Conservation (phyloP, 2,113 vertebrate species). For the Merops nubicus region DNA sequence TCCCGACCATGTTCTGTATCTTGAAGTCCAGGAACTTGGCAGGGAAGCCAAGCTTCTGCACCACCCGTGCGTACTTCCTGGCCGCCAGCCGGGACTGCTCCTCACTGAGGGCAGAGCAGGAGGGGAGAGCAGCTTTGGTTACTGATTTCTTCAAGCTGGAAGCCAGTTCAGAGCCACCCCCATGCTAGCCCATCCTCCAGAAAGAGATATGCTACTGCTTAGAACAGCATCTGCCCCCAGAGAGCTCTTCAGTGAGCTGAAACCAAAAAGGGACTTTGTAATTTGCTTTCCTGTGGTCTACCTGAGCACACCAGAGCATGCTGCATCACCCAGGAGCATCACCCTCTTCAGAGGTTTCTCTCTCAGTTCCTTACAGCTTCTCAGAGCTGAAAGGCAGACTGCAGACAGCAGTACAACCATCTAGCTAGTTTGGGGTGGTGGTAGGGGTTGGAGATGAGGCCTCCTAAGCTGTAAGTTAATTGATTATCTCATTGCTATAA, state of each 20-base stretch:
- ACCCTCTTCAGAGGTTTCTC: not conserved
- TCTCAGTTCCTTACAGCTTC: not conserved
- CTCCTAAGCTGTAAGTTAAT: not conserved
- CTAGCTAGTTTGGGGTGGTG: not conserved
- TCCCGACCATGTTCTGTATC: slow-evolving; percentile 98
- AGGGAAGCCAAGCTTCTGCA: slow-evolving; percentile 96
- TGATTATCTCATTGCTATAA: not conserved
- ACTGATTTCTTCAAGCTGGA: not conserved
- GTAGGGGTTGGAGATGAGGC: not conserved
- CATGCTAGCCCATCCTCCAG: not conserved
- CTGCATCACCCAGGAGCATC: not conserved
- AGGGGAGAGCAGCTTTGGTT: not conserved
- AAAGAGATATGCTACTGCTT: not conserved
- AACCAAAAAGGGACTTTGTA: not conserved
- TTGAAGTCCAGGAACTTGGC: slow-evolving; percentile 97
- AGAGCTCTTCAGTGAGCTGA: not conserved
- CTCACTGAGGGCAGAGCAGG: slow-evolving; percentile 77
- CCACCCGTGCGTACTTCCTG: slow-evolving; percentile 91
- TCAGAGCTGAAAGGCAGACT: not conserved
- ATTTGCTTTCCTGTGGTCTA: not conserved
- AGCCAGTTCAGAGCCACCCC: not conserved
- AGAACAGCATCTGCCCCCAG: not conserved
- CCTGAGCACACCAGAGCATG: not conserved
- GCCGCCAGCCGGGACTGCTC: slow-evolving; percentile 94
- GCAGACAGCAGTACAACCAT: not conserved